These are phyloP conservation scores for Pseudobourletiella spinata DNA, from an alignment of 1,140 invertebrate species.

Conservation along the genomic window DNA sequence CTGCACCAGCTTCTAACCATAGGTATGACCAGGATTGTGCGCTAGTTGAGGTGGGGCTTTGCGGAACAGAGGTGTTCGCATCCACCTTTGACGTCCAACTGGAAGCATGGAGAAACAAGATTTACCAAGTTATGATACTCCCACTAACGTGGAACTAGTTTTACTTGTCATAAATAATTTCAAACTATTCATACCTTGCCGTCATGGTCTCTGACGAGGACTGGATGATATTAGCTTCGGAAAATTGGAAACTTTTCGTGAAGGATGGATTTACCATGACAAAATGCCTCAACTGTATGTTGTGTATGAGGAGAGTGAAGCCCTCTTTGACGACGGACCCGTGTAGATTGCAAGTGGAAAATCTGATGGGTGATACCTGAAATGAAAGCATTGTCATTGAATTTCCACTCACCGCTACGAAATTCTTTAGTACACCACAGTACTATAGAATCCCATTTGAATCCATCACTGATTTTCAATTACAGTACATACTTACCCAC, in stretches of 20 bases:
- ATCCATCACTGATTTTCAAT: too few species aligned
- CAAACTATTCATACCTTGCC: slow-evolving; percentile 27
- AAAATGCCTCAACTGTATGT: slow-evolving; percentile 62
- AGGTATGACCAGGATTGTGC: slow-evolving; percentile 49
- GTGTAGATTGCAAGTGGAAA: slow-evolving; percentile 89
- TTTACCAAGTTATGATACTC: not conserved
- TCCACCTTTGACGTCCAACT: slow-evolving; percentile 32
- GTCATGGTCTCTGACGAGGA: slow-evolving; percentile 34
- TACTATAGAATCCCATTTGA: too few species aligned
- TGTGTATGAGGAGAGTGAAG: slow-evolving; percentile 75
- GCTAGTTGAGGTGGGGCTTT: slow-evolving; percentile 27
- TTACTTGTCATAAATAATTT: too few species aligned
- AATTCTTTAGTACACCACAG: too few species aligned
- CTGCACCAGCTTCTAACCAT: slow-evolving; percentile 89
- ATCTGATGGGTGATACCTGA: slow-evolving; percentile 69
- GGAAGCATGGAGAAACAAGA: too few species aligned
- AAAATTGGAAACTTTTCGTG: slow-evolving; percentile 35
- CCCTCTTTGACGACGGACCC: slow-evolving; percentile 80
- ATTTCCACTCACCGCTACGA: too few species aligned
- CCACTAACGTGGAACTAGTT: too few species aligned
- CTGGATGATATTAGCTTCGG: slow-evolving; percentile 33
- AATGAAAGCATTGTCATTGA: too few species aligned
- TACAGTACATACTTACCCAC: slow-evolving; percentile 56
- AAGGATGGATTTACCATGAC: slow-evolving; percentile 35
- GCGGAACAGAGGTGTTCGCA: slow-evolving; percentile 21